These are phyloP conservation scores for Eupithecia tripunctaria DNA, from an alignment of 2,888 invertebrate genomes.

Conservation along the genomic window DNA sequence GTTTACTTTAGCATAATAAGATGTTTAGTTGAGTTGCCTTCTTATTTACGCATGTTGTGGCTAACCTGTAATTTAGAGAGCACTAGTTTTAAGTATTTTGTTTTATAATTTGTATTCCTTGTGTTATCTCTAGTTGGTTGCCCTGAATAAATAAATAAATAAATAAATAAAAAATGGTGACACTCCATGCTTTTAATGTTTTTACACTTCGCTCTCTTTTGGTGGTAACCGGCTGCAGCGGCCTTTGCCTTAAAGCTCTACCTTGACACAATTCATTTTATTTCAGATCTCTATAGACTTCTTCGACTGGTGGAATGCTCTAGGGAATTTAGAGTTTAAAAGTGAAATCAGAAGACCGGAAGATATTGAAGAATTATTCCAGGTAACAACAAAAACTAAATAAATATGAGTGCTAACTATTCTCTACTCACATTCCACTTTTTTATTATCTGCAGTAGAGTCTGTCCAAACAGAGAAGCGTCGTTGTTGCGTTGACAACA, in stretches of 20 bases:
- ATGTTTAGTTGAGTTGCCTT: too few species aligned
- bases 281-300: conserved; percentile 82
- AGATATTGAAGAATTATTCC: conserved; percentile 83
- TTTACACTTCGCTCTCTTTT: neutral
- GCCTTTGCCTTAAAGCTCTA: neutral
- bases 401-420: neutral
- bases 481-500: too few species aligned
- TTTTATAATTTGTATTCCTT: too few species aligned
- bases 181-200: neutral
- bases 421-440: neutral
- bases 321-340: conserved; percentile 79
- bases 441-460: neutral
- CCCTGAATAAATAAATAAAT: too few species aligned
- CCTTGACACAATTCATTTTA: conserved; percentile 6
- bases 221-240: neutral
- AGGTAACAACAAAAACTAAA: conserved; percentile 59
- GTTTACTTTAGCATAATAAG: too few species aligned
- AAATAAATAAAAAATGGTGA: too few species aligned
- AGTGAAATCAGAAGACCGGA: conserved; percentile 79
- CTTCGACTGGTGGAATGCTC: conserved; percentile 80
- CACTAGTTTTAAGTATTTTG: too few species aligned
- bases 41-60: too few species aligned
- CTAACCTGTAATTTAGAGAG: too few species aligned
- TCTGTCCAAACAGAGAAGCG: too few species aligned
- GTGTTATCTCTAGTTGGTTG: too few species aligned